Evolutionary conservation across 2,797 vertebrate genomes (phyloP), one percentile per base, ranked within the genome.

Genomic region (Malurus splendens): DNA sequence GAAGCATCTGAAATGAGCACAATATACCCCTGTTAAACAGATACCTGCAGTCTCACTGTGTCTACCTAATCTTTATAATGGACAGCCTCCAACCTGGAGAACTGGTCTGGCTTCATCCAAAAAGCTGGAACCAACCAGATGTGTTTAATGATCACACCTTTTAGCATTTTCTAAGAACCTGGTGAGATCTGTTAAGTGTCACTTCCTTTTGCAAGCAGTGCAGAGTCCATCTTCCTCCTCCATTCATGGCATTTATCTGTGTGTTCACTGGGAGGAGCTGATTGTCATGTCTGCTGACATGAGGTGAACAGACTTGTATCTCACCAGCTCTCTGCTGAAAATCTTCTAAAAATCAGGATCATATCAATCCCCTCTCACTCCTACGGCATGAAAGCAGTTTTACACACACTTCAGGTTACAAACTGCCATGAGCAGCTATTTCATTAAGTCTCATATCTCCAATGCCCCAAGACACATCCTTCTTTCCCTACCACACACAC

Each of bases 1-100:
- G 95, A 96, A 91, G 94, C 82, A 97, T 96, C 94, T 95, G 93
- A 96, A 96, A 95, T 81, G 88, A 96, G 93, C 95, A 95, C 76
- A 95, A 94, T 52, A 95, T 30, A 81, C n/a, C 93, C 83, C 90
- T 84, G 91, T 91, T 92, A 93, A 95, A 96, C 19, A 85, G 74
- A 85, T 36, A 90, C 30, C 88, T 55, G 42, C 24, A 72, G 71
- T 18, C 75, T 61, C 73, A 81, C 64, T 65, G 81, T 42, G 52
- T 64, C 90, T 86, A 57, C 84, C 80, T 77, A 54, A 75, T 62
- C 84, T 83, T 87, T 87, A 85, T 15, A 90, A 89, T 24, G 60
- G 86, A 78, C 14, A 93, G 38, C 67, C 82, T 95, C 56, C 60
- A 75, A 36, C 36, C 36, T 36, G 36, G 36, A 78, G 20, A 60